A percentile compares a stretch with the other conserved stretches of the same genome.
phyloP scores from a whole-genome alignment of 2,113 vertebrate genomes.

The Phycodurus eques region DNA sequence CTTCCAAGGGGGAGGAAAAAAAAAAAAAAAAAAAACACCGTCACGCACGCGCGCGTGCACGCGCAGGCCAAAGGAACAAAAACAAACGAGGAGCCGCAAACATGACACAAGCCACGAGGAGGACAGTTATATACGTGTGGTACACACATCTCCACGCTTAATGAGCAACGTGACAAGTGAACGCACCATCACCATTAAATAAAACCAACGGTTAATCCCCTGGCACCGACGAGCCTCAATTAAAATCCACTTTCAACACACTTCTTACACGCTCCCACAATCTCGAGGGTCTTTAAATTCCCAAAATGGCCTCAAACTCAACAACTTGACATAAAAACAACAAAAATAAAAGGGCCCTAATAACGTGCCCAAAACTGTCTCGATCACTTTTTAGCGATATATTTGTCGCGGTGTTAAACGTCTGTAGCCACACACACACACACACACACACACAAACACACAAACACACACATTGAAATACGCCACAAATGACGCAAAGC shows the following conservation, averaged over 20 bases:
- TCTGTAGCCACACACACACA: not conserved
- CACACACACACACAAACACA: not conserved
- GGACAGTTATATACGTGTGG: not conserved
- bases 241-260: not conserved
- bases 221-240: slow-evolving; percentile 8
- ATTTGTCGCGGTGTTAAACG: not conserved
- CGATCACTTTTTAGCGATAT: not conserved
- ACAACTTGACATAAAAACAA: slow-evolving; percentile 2
- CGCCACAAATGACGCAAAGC: slow-evolving; percentile 9
- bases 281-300: not conserved
- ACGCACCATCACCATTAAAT: not conserved
- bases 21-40: slow-evolving; percentile 21
- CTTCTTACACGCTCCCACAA: not conserved
- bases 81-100: slow-evolving; percentile 55
- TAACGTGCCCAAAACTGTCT: not conserved
- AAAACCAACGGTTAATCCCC: not conserved
- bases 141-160: not conserved
- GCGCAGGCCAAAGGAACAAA: slow-evolving; percentile 22
- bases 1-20: slow-evolving; percentile 18
- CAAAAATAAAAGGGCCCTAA: slow-evolving; percentile 2
- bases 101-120: slow-evolving; percentile 34
- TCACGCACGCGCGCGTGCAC: slow-evolving; percentile 5
- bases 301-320: slow-evolving; percentile 3
- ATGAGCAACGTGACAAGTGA: not conserved
- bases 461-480: not conserved